phyloP scores from a whole-genome alignment of 2,888 invertebrate genomes.

The Ectobius pallidus region DNA sequence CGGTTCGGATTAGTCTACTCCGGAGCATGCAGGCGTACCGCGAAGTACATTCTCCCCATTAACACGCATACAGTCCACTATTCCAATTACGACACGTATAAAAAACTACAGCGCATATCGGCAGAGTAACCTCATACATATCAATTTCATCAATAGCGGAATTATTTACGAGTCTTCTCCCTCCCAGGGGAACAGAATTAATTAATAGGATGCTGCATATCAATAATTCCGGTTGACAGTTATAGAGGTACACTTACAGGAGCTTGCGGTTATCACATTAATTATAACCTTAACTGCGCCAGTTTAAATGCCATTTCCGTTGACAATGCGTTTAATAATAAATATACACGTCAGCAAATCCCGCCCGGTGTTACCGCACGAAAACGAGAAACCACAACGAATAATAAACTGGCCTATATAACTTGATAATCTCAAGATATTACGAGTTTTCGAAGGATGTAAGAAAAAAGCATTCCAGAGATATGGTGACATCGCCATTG shows the following conservation, averaged over 20 bases:
- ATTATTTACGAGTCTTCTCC: conserved; percentile 12
- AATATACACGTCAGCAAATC: conserved; percentile 13
- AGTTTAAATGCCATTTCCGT: conserved; percentile 20
- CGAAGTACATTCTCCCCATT: no score
- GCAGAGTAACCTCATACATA: background rate
- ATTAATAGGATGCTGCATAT: conserved; percentile 23
- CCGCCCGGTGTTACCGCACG: background rate
- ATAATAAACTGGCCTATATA: no score
- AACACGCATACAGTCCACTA: no score
- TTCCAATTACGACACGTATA: no score
- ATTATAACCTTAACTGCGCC: background rate
- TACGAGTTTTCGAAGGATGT: no score
- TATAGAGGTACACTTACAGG: background rate
- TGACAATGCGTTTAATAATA: conserved; percentile 17
- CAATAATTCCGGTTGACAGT: conserved; percentile 28
- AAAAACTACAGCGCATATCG: background rate
- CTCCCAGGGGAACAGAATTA: conserved; percentile 25
- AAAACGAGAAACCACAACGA: no score
- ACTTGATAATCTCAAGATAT: no score
- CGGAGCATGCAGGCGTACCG: no score
- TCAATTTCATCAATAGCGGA: background rate
- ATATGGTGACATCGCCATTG: no score
- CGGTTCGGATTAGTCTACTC: no score
- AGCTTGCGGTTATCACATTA: conserved; percentile 19
- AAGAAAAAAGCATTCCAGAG: no score